Evolutionary conservation across 2,888 invertebrate species (phyloP).

Genomic region (Furcula furcula): DNA sequence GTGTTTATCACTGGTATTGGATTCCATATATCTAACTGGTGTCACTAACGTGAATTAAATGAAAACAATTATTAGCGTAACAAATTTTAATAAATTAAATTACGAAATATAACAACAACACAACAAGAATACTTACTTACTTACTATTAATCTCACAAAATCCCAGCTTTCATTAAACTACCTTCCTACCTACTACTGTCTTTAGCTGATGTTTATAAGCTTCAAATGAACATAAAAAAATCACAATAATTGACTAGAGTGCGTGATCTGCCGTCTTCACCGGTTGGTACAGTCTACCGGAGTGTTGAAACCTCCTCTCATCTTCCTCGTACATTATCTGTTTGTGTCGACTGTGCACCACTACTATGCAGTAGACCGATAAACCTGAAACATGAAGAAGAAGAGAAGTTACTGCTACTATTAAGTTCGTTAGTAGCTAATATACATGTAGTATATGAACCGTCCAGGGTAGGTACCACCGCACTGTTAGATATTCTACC

Average conservation of each 20-base stretch:
- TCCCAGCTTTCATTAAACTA: neutral
- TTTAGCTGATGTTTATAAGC: no score
- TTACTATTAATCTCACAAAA: neutral
- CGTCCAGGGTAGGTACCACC: no score
- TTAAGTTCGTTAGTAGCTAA: no score
- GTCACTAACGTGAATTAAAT: no score
- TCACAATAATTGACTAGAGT: constrained; percentile 15
- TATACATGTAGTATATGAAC: no score
- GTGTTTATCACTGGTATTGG: no score
- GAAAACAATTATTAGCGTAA: no score
- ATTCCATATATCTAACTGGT: no score
- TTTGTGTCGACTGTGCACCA: constrained; percentile 73
- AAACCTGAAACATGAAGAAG: constrained; percentile 43
- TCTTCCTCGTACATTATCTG: constrained; percentile 66
- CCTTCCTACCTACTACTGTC: no score
- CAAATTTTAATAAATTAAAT: neutral
- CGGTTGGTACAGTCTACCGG: constrained; percentile 54
- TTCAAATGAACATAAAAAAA: neutral
- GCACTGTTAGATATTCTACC: no score
- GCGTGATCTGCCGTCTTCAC: constrained; percentile 44
- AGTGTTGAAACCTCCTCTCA: constrained; percentile 51
- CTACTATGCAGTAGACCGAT: constrained; percentile 68
- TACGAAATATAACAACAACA: neutral
- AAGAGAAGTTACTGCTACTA: no score
- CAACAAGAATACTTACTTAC: neutral